Evolutionary conservation across 2,113 vertebrate genomes (phyloP).

Genomic region (Oreochromis aureus): DNA sequence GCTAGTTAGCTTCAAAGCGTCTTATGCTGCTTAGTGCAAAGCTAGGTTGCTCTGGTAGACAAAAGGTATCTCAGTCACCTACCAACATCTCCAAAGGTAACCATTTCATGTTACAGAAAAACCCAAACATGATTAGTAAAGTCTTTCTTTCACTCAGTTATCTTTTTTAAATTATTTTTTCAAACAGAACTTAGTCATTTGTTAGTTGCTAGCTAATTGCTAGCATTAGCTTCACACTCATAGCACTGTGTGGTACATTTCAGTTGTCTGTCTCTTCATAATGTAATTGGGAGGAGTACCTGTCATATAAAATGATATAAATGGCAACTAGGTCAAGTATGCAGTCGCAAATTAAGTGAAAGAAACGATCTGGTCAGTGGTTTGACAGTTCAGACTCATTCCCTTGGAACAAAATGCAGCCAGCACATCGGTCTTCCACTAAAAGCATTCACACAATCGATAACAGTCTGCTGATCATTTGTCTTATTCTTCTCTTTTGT

Average conservation of each 20-base stretch:
- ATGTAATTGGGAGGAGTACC: not conserved
- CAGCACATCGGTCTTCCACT: not conserved
- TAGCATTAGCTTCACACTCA: not conserved
- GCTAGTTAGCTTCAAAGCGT: not conserved
- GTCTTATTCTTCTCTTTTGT: not conserved
- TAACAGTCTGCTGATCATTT: not conserved
- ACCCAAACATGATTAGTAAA: not conserved
- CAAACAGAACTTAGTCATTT: not conserved
- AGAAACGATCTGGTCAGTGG: not conserved
- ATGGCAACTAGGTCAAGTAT: not conserved
- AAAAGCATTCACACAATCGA: not conserved
- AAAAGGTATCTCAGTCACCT: not conserved
- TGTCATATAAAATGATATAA: not conserved
- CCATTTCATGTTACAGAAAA: not conserved
- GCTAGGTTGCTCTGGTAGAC: not conserved
- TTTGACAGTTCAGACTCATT: not conserved
- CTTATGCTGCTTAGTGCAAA: not conserved
- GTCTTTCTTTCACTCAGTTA: not conserved
- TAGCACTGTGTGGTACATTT: not conserved
- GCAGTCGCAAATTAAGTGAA: not conserved
- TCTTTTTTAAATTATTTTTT: not conserved
- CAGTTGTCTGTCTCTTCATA: not conserved
- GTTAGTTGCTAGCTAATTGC: not conserved
- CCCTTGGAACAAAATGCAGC: not conserved
- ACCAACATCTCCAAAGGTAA: not conserved